Evolutionary conservation across 2,113 vertebrate species (phyloP), one percentile per base, ranked within the genome.

Genomic region (Hassar affinis): DNA sequence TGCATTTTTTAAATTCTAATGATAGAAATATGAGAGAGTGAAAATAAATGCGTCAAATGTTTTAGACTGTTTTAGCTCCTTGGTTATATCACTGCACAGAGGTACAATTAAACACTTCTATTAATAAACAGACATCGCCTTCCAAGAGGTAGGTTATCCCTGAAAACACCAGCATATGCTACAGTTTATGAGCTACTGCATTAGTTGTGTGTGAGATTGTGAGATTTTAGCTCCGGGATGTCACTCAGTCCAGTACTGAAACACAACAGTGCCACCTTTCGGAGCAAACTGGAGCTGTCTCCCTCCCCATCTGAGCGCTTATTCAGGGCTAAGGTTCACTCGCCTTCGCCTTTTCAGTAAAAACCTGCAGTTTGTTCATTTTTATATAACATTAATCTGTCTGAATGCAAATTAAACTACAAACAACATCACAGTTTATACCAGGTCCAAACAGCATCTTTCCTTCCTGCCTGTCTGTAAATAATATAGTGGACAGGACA

Each of bases 261-360:
- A 95, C 96, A 93, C 96, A 95, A 98, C 95, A 96, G 95, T 95
- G 97, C 96, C 97, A 96, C 95, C 96, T 96, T 96, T 97, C 94
- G 97, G 93, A 89, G 27, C 20, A 89, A 75, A 56, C 15, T 42
- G 20, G 61, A 49, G 4, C 4, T 56, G 33, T 33, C 22, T 3
- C 51, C 57, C 14, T 18, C 59, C 59, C 15, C n/a, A 38, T n/a
- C 22, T 15, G 9, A 74, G 52, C 15, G 7, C 1, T 33, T n/a
- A 42, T 27, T 42, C 76, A 78, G 56, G 77, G n/a, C 71, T 51
- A 74, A 52, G 71, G 71, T 74, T 74, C 15, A 30, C 12, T 49
- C 6, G 14, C n/a, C 2, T 74, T 18, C 51, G 47, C 22, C 7
- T 17, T 57, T 1, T 7, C 5, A 5, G 42, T 74, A 4, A 49